Conservation (phyloP, 2,888 invertebrate species). For the Parnassius glacialis region DNA sequence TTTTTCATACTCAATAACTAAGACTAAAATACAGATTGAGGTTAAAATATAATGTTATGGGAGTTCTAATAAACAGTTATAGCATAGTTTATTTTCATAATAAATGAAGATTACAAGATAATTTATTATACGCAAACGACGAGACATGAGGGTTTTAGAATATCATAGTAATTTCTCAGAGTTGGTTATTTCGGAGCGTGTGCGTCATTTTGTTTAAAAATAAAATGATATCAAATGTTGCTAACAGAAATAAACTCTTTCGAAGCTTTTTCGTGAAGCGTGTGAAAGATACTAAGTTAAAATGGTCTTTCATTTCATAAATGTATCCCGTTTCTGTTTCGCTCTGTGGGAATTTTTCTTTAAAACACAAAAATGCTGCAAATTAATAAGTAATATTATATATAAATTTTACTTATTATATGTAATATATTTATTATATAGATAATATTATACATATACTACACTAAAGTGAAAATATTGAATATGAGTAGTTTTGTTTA, state of each 20-base stretch:
- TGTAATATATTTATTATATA: too few species aligned
- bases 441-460: too few species aligned
- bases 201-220: slow-evolving; percentile 65
- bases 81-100: slow-evolving; percentile 30
- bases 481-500: too few species aligned
- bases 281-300: slow-evolving; percentile 46
- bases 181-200: slow-evolving; percentile 52
- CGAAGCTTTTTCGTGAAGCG: slow-evolving; percentile 46
- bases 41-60: neutral
- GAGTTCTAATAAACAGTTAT: slow-evolving; percentile 26
- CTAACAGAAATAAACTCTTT: slow-evolving; percentile 56
- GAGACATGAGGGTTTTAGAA: slow-evolving; percentile 45
- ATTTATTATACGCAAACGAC: slow-evolving; percentile 32
- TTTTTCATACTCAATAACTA: slow-evolving; percentile 1
- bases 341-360: too few species aligned
- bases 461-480: too few species aligned
- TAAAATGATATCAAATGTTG: slow-evolving; percentile 45
- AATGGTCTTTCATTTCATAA: slow-evolving; percentile 39
- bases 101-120: slow-evolving; percentile 33
- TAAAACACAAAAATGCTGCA: too few species aligned
- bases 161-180: slow-evolving; percentile 52
- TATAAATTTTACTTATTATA: too few species aligned
- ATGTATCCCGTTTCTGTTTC: slow-evolving; percentile 26
- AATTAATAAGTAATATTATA: too few species aligned
- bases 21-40: neutral